Evolutionary conservation across 2,113 vertebrate species (phyloP).

Genomic region (Mesocricetus auratus): DNA sequence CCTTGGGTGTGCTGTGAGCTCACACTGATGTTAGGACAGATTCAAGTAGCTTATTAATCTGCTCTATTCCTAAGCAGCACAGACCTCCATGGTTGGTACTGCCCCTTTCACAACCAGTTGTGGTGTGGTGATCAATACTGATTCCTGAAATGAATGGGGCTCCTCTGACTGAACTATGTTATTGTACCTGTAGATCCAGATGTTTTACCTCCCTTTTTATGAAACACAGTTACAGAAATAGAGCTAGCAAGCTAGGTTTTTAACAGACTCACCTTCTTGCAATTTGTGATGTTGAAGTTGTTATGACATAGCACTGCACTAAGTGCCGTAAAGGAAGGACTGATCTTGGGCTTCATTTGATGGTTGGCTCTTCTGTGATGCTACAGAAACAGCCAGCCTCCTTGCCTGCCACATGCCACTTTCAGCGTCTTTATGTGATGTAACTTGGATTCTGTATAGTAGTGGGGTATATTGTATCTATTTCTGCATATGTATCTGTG

Average conservation of each 20-base stretch:
- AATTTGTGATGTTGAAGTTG: neutral
- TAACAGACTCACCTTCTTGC: neutral
- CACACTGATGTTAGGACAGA: neutral
- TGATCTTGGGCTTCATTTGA: neutral
- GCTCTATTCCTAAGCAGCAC: neutral
- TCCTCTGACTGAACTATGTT: neutral
- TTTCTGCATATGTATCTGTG: neutral
- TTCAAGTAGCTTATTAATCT: neutral
- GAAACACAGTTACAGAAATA: slow-evolving; percentile 50
- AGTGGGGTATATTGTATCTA: neutral
- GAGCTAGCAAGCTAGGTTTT: slow-evolving; percentile 1
- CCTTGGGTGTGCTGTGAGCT: neutral
- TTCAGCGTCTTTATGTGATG: slow-evolving; percentile 27
- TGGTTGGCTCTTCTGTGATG: neutral
- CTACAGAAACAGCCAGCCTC: neutral
- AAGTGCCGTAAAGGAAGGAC: neutral
- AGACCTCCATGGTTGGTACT: neutral
- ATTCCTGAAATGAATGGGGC: neutral
- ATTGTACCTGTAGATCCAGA: slow-evolving; percentile 4
- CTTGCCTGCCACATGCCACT: neutral
- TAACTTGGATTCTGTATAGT: neutral
- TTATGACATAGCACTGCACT: neutral
- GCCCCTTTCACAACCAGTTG: neutral
- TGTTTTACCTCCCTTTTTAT: neutral
- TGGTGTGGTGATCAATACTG: neutral